These are phyloP conservation scores for Bos indicus DNA, from an alignment of 2,113 vertebrate species.

Conservation along the genomic window DNA sequence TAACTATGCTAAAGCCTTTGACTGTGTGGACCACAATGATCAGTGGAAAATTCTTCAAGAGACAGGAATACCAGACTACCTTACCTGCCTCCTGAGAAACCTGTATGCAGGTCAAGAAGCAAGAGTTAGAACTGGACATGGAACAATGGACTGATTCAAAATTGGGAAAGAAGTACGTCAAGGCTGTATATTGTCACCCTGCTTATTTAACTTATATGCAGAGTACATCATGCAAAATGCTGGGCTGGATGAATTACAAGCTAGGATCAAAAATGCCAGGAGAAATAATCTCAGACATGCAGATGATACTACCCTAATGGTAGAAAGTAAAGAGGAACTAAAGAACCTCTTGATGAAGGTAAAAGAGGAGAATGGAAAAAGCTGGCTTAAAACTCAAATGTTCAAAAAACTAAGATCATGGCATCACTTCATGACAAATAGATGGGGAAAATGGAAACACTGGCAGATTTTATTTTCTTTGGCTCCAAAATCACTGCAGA, in stretches of 20 bases:
- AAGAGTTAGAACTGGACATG: background rate
- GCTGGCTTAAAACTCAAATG: background rate
- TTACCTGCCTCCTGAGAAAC: background rate
- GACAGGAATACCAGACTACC: background rate
- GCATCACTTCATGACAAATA: background rate
- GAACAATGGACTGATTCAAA: background rate
- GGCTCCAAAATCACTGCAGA: background rate
- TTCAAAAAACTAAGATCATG: background rate
- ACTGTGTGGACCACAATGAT: background rate
- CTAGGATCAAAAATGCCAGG: background rate
- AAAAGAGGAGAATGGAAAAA: background rate
- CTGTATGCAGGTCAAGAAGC: background rate
- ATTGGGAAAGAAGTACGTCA: background rate
- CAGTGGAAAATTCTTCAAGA: background rate
- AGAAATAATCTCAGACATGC: background rate
- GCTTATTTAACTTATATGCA: background rate
- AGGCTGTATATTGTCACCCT: background rate
- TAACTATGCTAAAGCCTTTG: background rate
- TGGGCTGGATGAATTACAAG: background rate
- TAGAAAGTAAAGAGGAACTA: background rate
- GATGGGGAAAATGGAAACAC: background rate
- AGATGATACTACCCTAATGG: background rate
- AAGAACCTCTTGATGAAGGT: background rate
- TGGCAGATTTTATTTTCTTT: background rate
- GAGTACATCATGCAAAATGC: background rate